phyloP scores from a whole-genome alignment of 2,797 vertebrate genomes.

The Tangara arthus region DNA sequence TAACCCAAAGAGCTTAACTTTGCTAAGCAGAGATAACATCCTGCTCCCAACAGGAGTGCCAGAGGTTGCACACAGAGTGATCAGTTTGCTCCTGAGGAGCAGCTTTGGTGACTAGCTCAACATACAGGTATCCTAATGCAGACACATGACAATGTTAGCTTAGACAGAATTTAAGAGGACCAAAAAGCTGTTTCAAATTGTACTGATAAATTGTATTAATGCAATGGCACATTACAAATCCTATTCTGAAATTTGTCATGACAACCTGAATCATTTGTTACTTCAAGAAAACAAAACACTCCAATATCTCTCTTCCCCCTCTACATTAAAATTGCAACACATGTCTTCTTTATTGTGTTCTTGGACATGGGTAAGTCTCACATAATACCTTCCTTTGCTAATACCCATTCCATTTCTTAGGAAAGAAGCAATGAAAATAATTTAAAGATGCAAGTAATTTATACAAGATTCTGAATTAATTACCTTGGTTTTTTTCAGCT shows the following conservation, averaged over 20 bases:
- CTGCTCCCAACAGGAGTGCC: not conserved
- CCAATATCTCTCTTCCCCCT: not conserved
- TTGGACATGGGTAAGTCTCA: not conserved
- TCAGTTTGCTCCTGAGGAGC: not conserved
- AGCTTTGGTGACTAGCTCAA: not conserved
- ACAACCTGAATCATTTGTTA: not conserved
- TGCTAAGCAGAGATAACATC: not conserved
- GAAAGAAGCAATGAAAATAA: not conserved
- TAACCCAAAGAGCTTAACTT: slow-evolving; percentile 8
- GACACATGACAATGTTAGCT: not conserved
- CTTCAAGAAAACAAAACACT: not conserved
- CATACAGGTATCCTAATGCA: not conserved
- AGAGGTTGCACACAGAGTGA: not conserved
- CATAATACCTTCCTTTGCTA: not conserved
- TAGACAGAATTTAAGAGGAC: not conserved
- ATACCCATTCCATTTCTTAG: not conserved
- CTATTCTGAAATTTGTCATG: not conserved
- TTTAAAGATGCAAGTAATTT: not conserved
- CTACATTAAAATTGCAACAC: not conserved
- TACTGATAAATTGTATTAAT: not conserved
- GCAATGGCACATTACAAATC: not conserved
- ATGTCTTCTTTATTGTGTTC: not conserved
- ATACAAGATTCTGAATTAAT: not conserved
- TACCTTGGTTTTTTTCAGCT: slow-evolving; percentile 98
- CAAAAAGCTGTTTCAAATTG: not conserved